phyloP scores from a whole-genome alignment of 2,113 vertebrate species.

The Catharus minimus region DNA sequence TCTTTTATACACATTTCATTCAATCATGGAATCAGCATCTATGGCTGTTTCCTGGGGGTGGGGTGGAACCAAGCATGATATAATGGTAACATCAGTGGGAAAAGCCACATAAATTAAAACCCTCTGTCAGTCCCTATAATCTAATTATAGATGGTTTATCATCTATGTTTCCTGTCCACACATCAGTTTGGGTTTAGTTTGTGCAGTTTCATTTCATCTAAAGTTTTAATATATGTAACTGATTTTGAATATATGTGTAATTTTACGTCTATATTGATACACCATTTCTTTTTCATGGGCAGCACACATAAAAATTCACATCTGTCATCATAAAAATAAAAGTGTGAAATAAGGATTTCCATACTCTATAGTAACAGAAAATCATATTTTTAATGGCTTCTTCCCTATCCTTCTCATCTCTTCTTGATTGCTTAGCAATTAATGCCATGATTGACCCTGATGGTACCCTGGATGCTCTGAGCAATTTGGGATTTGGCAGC shows the following conservation, averaged over 20 bases:
- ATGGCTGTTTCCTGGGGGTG: neutral
- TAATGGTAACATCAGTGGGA: neutral
- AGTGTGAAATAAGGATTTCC: neutral
- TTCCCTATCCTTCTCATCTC: neutral
- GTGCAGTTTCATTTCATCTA: neutral
- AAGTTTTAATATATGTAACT: neutral
- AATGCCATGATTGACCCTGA: constrained; percentile 97
- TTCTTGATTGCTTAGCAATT: constrained; percentile 79
- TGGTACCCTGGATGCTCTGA: constrained; percentile 91
- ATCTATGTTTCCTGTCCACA: neutral
- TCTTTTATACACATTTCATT: neutral
- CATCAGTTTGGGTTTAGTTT: neutral
- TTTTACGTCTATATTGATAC: neutral
- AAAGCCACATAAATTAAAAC: neutral
- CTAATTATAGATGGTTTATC: rapidly evolving
- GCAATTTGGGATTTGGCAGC: constrained; percentile 83
- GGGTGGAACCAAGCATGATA: neutral
- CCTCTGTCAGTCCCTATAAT: neutral
- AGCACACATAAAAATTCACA: neutral
- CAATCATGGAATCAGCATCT: neutral
- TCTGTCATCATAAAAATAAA: neutral
- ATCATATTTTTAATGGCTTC: neutral
- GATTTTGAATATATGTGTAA: neutral
- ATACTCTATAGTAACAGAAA: neutral
- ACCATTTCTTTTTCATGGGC: neutral